Conservation (phyloP, 2,113 vertebrate species). For the Xiphorhynchus elegans region DNA sequence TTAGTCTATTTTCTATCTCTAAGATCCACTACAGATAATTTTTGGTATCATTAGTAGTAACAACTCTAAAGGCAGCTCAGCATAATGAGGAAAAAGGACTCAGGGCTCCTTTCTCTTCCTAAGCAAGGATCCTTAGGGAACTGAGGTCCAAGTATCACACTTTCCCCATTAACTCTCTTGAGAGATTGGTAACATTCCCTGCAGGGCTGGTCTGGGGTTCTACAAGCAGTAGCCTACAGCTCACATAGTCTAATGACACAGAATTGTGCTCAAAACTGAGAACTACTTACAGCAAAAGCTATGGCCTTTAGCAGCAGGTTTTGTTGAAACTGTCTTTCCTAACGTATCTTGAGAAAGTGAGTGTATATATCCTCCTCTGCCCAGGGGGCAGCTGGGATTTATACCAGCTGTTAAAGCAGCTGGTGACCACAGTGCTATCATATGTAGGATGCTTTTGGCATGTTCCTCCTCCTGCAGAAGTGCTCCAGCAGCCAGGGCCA, state of each 20-base stretch:
- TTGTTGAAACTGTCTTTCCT: not conserved
- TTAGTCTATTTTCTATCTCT: not conserved
- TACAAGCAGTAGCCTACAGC: not conserved
- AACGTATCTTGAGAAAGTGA: not conserved
- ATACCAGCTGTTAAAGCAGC: not conserved
- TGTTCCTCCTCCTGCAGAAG: not conserved
- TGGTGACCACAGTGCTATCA: not conserved
- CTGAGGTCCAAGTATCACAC: not conserved
- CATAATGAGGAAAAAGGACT: not conserved
- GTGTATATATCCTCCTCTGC: not conserved
- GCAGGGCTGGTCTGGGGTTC: not conserved
- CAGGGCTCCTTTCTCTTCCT: not conserved
- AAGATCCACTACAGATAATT: not conserved
- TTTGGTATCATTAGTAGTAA: not conserved
- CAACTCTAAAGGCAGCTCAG: not conserved
- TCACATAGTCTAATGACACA: not conserved
- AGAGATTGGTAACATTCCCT: not conserved
- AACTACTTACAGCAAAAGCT: not conserved
- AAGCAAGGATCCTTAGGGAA: not conserved
- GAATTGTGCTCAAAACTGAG: not conserved
- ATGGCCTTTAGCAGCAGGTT: not conserved
- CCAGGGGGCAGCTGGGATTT: not conserved
- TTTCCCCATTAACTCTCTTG: not conserved
- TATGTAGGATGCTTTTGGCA: not conserved
- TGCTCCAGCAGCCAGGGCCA: not conserved